Evolutionary conservation across 2,888 invertebrate genomes (phyloP), one percentile per base, ranked within the genome.

Genomic region (Eupithecia inturbata): DNA sequence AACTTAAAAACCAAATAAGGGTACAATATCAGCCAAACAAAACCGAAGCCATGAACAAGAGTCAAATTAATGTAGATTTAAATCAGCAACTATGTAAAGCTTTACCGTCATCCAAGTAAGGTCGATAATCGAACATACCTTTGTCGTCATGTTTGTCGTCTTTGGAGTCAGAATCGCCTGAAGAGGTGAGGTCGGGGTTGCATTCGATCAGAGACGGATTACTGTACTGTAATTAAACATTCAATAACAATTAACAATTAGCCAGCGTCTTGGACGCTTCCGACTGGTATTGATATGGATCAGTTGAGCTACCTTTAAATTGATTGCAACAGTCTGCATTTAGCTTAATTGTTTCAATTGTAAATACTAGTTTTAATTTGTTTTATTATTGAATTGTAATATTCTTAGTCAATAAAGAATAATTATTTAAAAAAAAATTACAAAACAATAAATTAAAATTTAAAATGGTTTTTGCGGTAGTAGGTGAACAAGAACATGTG

Each of bases 121-220:
- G 70, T 68, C 28, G 19, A 31, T 31, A 62, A 31, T 26, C 1
- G 31, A 12, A 39, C 78, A 80, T 80, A 94, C 95, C 91, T 86
- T 91, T 93, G 77, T 93, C 93, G 75, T 87, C 87, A 70, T 86
- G 85, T 71, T 89, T 89, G 82, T 92, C 93, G 67, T 91, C 91
- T 79, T 90, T 89, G 78, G 73, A 69, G 76, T 89, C 91, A 22
- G 79, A 72, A 77, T 95, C 93, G 63, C 88, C 90, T 2, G 91
- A 87, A 28, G 93, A 85, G 26, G 91, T 88, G 75, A 94, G 91
- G 76, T 95, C 96, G 33, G 92, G 88, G 45, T 90, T 82, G 63
- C 92, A 92, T 79, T 92, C 94, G 85, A 87, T 73, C 73, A 89
- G 81, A 16, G 87, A 84, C 39, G 90, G 85, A 83, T 90, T 91